Percentiles rank a stretch among this genome's conserved stretches.
These are phyloP conservation scores for Camponotus pennsylvanicus DNA, from an alignment of 1,140 invertebrate genomes.

Conservation along the genomic window DNA sequence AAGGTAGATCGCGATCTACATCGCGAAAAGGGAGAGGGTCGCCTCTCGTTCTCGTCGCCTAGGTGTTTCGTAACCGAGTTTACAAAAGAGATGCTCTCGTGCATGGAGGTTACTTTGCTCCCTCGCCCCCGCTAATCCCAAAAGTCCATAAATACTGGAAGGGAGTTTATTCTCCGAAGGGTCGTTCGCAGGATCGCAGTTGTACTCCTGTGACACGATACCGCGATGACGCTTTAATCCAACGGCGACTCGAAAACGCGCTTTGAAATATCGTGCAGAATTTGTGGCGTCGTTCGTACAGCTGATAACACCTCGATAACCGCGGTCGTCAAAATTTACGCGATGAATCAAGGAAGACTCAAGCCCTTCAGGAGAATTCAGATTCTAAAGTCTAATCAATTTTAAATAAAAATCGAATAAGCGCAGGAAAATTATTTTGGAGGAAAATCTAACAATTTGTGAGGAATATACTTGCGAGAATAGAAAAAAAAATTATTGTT, in stretches of 20 bases:
- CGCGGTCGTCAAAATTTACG: background rate
- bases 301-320: constrained; percentile 64
- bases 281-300: constrained; percentile 51
- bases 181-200: constrained; percentile 73
- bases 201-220: constrained; percentile 65
- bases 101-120: background rate
- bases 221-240: constrained; percentile 72
- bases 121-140: constrained; percentile 65
- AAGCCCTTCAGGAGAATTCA: constrained; percentile 39
- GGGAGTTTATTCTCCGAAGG: constrained; percentile 73
- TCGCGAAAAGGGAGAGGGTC: constrained; percentile 64
- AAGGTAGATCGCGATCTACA: constrained; percentile 79
- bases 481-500: background rate
- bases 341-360: constrained; percentile 38
- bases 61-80: constrained; percentile 40
- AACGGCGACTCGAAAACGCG: constrained; percentile 19
- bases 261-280: constrained; percentile 44
- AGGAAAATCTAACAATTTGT: background rate
- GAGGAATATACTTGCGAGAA: background rate
- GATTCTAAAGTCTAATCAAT: constrained; percentile 26
- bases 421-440: constrained; percentile 15
- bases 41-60: background rate
- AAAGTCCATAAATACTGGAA: constrained; percentile 75
- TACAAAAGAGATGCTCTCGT: constrained; percentile 63
- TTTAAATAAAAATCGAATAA: constrained; percentile 16